Conservation (phyloP, 2,888 invertebrate species). For the Chaetogeoica ovagalla region DNA sequence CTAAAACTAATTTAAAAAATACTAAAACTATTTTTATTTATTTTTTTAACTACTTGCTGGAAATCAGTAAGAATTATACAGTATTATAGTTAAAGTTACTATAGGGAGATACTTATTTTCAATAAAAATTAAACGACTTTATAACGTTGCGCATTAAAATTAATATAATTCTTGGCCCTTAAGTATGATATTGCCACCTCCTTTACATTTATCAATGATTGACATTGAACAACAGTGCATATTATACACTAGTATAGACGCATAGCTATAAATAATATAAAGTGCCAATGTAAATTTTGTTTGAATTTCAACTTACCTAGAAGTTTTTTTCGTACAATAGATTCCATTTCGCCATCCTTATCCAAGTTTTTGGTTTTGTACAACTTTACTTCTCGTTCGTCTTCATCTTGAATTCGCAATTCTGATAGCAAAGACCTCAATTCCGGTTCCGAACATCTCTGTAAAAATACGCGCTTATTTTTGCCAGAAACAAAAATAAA, state of each 20-base stretch:
- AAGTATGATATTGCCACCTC: too few relatives aligned
- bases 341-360: conserved; percentile 82
- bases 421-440: conserved; percentile 85
- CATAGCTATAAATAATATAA: not conserved
- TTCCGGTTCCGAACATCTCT: conserved; percentile 82
- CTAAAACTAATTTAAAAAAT: too few relatives aligned
- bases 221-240: too few relatives aligned
- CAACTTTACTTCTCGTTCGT: conserved; percentile 83
- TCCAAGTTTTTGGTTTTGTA: conserved; percentile 79
- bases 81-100: too few relatives aligned
- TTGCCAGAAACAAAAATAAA: not conserved
- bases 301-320: conserved; percentile 62
- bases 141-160: too few relatives aligned
- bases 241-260: not conserved
- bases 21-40: too few relatives aligned
- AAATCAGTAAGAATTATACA: too few relatives aligned
- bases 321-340: conserved; percentile 76
- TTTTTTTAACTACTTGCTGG: too few relatives aligned
- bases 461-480: conserved; percentile 49
- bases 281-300: not conserved
- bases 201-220: too few relatives aligned
- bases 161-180: too few relatives aligned
- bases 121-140: too few relatives aligned
- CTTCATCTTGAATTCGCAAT: conserved; percentile 88
- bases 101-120: too few relatives aligned